A percentile compares a stretch with the other conserved stretches of the same genome.
These are phyloP conservation scores for Aporophyla lueneburgensis DNA, from an alignment of 2,888 invertebrate genomes.

Conservation along the genomic window DNA sequence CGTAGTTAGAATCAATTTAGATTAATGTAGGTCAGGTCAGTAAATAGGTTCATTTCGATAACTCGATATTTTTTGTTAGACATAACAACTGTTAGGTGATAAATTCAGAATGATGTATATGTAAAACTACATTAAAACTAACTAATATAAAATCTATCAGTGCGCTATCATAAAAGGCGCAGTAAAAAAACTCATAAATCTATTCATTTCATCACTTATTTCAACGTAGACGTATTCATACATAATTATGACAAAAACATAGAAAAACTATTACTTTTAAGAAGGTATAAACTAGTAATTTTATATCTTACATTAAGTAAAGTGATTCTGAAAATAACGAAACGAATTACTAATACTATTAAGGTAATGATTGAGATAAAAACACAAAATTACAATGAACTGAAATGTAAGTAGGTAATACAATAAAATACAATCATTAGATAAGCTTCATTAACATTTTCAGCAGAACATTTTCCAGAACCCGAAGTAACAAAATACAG, in stretches of 20 bases:
- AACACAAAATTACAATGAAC: constrained; percentile 18
- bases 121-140: neutral
- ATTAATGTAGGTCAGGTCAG: constrained; percentile 41
- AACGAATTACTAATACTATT: constrained; percentile 8
- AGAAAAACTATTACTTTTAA: neutral
- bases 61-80: neutral
- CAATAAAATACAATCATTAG: constrained; percentile 19
- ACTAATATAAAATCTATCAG: neutral
- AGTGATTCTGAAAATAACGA: constrained; percentile 5
- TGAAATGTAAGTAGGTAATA: neutral
- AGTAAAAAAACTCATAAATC: neutral
- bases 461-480: constrained; percentile 24
- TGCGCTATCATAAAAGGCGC: neutral
- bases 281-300: neutral
- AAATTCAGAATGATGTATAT: neutral
- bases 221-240: neutral
- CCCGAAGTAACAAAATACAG: constrained; percentile 1
- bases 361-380: constrained; percentile 5
- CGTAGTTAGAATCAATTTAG: constrained; percentile 45
- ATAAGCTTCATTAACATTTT: constrained; percentile 34
- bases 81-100: neutral
- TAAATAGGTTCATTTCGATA: neutral
- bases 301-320: neutral
- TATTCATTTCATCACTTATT: too few relatives aligned
- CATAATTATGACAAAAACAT: neutral